phyloP scores from a whole-genome alignment of 2,797 vertebrate genomes.

The Tragopan temminckii region DNA sequence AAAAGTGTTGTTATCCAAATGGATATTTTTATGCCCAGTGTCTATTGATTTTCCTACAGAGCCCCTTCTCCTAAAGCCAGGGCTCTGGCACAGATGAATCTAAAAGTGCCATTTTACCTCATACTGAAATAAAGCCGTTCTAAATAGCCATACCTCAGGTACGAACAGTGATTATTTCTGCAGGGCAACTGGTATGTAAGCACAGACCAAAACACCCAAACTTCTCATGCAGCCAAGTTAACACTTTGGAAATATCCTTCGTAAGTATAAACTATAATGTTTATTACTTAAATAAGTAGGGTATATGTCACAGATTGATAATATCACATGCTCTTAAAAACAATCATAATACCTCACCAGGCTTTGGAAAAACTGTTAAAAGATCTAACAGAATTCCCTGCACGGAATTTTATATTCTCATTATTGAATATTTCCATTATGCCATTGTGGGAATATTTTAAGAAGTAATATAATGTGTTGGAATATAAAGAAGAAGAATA shows the following conservation, averaged over 20 bases:
- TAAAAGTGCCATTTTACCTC: background rate
- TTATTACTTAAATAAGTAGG: background rate
- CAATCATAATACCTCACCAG: background rate
- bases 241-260: background rate
- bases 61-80: background rate
- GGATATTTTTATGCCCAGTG: background rate
- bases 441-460: slow-evolving; percentile 29
- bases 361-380: background rate
- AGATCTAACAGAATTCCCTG: background rate
- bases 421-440: slow-evolving; percentile 37
- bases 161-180: background rate
- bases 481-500: slow-evolving; percentile 25
- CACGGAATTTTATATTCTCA: background rate
- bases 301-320: background rate
- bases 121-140: background rate
- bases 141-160: background rate
- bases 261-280: background rate
- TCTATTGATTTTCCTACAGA: background rate
- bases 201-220: background rate
- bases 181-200: background rate
- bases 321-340: background rate
- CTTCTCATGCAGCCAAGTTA: background rate
- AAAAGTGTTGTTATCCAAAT: background rate
- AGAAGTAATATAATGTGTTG: slow-evolving; percentile 17
- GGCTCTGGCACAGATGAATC: background rate